Evolutionary conservation across 1,140 invertebrate species (phyloP), one percentile per base, ranked within the genome.

Genomic region (Gonioctena quinquepunctata): DNA sequence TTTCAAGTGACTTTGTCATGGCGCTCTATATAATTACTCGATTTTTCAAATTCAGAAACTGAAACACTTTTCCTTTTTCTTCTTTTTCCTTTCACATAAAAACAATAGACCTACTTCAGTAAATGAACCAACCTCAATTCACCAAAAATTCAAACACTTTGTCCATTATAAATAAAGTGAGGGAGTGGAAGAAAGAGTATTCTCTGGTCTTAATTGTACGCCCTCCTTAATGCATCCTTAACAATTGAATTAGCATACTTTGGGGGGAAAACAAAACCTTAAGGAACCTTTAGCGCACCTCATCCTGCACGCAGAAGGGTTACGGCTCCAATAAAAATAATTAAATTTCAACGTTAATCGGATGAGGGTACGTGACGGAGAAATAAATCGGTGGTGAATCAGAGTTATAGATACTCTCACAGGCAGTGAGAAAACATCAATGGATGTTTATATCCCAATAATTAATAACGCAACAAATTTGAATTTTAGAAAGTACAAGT

Each of bases 201-300:
- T 54, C 50, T 21, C 21, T 22, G 21, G 21, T 18, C 11, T 22
- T 54, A 21, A 21, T 54, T 54, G 6, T 54, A 54, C 50, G 21
- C 21, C 19, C 13, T 54, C 19, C 50, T 54, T 22, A 54, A 54
- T 54, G 50, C 21, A 54, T 22, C 19, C 21, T 54, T 54, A 54
- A 54, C 50, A 54, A 22, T 54, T 22, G 21, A 54, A 54, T 54
- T 54, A 54, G 50, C 50, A 54, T 54, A 54, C 19, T 22, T 54
- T 2, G 19, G 19, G 21, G 50, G 21, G 50, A 22, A 22, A 54
- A 54, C 6, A 18, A 21, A 54, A 54, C 50, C 50, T 54, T 54
- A 22, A 54, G 16, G 21, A 54, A 54, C 18, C 19, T 21, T 54
- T 54, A 22, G 18, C 6, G 11, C 21, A 54, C 50, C 50, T 54